Evolutionary conservation across 2,888 invertebrate species (phyloP).

Genomic region (Orthosia gracilis): DNA sequence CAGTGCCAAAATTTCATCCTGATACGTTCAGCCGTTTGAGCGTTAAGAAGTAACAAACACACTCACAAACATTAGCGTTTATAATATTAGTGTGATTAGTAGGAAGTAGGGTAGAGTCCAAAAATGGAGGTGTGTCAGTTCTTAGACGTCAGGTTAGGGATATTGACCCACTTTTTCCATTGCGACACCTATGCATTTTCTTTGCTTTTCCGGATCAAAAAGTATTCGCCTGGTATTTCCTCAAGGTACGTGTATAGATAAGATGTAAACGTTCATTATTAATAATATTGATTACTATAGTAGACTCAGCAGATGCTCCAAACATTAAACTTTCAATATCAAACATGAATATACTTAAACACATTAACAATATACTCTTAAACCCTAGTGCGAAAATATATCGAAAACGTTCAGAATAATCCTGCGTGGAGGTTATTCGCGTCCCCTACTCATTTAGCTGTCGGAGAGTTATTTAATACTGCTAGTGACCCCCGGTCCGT

Average conservation of each 20-base stretch:
- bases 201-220: background rate
- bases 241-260: no score
- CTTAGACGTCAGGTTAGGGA: no score
- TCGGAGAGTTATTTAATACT: conserved; percentile 90
- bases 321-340: conserved; percentile 7
- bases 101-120: no score
- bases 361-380: conserved; percentile 31
- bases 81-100: no score
- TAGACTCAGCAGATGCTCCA: conserved; percentile 8
- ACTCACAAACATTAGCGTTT: no score
- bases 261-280: background rate
- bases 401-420: conserved; percentile 72
- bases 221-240: background rate
- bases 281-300: background rate
- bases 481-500: conserved; percentile 85
- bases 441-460: conserved; percentile 90
- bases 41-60: no score
- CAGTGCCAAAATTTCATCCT: no score
- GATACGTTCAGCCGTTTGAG: no score
- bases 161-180: no score
- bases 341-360: conserved; percentile 7
- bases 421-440: conserved; percentile 74
- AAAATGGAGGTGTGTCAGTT: no score
- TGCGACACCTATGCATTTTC: no score
- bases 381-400: conserved; percentile 38